Percentiles rank a stretch among this genome's conserved stretches.
These are phyloP conservation scores for Spea hammondii DNA, from an alignment of 2,797 vertebrate genomes.

Conservation along the genomic window DNA sequence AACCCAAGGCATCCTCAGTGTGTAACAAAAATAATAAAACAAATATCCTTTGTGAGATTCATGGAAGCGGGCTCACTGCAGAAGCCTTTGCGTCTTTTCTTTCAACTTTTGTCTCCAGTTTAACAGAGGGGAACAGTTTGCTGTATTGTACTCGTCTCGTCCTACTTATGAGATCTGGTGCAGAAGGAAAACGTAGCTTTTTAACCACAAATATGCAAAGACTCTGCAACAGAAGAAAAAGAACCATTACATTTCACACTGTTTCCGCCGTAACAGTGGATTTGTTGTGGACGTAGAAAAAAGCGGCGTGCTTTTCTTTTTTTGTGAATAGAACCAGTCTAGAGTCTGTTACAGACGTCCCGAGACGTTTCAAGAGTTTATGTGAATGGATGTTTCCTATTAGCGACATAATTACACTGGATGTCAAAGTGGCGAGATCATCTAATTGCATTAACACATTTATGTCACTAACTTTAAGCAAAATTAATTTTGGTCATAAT, in stretches of 20 bases:
- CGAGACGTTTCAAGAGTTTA: slow-evolving; percentile 13
- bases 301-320: slow-evolving; percentile 18
- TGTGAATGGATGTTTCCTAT: slow-evolving; percentile 42
- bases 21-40: slow-evolving; percentile 23
- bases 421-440: slow-evolving; percentile 22
- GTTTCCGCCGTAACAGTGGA: slow-evolving; percentile 31
- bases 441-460: slow-evolving; percentile 19
- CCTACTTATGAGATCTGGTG: slow-evolving; percentile 37
- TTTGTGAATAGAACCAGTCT: slow-evolving; percentile 35
- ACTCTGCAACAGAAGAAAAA: slow-evolving; percentile 20
- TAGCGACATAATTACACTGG: slow-evolving; percentile 40
- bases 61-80: slow-evolving; percentile 10
- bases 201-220: slow-evolving; percentile 52
- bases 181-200: slow-evolving; percentile 29
- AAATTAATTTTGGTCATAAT: slow-evolving; percentile 36
- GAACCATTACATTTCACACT: slow-evolving; percentile 35
- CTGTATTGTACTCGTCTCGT: slow-evolving; percentile 35
- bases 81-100: slow-evolving; percentile 34
- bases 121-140: slow-evolving; percentile 44
- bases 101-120: slow-evolving; percentile 42
- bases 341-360: slow-evolving; percentile 14
- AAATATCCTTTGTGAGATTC: slow-evolving; percentile 42
- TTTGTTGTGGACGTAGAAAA: slow-evolving; percentile 29
- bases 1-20: slow-evolving; percentile 17
- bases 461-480: slow-evolving; percentile 7